Base-by-base conservation (phyloP, 1,140 invertebrate species). In the Macrobrachium nipponense region DNA sequence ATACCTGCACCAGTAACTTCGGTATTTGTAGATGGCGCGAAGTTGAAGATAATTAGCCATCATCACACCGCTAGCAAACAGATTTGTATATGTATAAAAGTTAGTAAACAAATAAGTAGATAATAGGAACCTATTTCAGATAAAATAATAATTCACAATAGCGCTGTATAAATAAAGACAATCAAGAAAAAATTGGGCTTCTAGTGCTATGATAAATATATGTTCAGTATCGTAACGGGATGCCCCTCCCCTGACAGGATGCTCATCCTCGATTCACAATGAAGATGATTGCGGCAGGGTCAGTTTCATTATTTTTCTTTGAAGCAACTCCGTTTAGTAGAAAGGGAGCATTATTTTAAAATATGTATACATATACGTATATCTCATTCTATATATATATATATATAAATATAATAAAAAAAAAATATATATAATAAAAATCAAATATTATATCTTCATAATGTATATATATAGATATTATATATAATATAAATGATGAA, bases 361-460 rank as follows among this genome's bases (percentile, higher is more conserved):
- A 80, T 80, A 80, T 80, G 64, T 79, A 80, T 80, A 80, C 64
- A 80, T 80, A 80, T 64, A 80, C 64, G 64, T 80, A 80, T 80
- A 80, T n/a, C n/a, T n/a, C n/a, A n/a, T n/a, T n/a, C n/a, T 80
- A 80, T 80, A 80, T 80, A 80, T 80, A 80, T 80, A 80, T 80
- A 80, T 80, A 66, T 66, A 66, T 66, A 66, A n/a, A n/a, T n/a
- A n/a, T n/a, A n/a, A n/a, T n/a, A n/a, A n/a, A n/a, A n/a, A n/a
- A n/a, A n/a, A n/a, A n/a, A n/a, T n/a, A n/a, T n/a, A n/a, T n/a
- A n/a, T n/a, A n/a, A n/a, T n/a, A n/a, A n/a, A n/a, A n/a, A n/a
- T n/a, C n/a, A n/a, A n/a, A n/a, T n/a, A n/a, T n/a, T n/a, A n/a
- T n/a, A n/a, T n/a, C n/a, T n/a, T n/a, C n/a, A n/a, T n/a, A n/a